phyloP scores from a whole-genome alignment of 2,888 invertebrate species.

The Merodon equestris region DNA sequence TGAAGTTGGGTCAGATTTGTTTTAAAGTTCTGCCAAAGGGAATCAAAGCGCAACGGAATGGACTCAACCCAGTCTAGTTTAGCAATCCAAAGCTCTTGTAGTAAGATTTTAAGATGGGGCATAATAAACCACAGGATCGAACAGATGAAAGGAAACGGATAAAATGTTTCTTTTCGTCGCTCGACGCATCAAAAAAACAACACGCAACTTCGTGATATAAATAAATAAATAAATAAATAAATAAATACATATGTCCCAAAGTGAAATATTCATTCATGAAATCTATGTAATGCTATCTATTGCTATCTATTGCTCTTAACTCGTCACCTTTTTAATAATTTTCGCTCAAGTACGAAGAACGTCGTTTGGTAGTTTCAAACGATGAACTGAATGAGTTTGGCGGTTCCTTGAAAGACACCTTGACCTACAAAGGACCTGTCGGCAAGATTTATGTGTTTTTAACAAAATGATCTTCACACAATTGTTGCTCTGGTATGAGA shows the following conservation, averaged over 20 bases:
- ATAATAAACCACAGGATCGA: constrained; percentile 36
- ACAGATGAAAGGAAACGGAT: constrained; percentile 25
- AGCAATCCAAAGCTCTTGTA: constrained; percentile 38
- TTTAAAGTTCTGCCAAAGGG: constrained; percentile 30
- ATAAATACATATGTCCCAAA: constrained; percentile 50
- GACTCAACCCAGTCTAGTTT: constrained; percentile 53
- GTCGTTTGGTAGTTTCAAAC: too few relatives aligned
- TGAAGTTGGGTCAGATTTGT: constrained; percentile 17
- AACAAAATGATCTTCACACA: too few relatives aligned
- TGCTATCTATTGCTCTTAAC: constrained; percentile 40
- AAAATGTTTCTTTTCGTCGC: too few relatives aligned
- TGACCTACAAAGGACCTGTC: too few relatives aligned
- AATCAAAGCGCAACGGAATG: constrained; percentile 36
- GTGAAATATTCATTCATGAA: too few relatives aligned
- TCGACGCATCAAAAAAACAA: constrained; percentile 60
- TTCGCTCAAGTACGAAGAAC: constrained; percentile 54
- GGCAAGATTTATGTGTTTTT: too few relatives aligned
- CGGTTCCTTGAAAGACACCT: too few relatives aligned
- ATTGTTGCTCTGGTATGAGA: too few relatives aligned
- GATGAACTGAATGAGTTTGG: too few relatives aligned
- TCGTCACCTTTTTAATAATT: constrained; percentile 28
- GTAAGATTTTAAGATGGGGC: constrained; percentile 30
- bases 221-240: constrained; percentile 9
- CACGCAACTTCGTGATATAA: too few relatives aligned
- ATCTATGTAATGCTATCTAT: constrained; percentile 60